phyloP scores from a whole-genome alignment of 2,113 vertebrate genomes.

The Podarcis cretensis region DNA sequence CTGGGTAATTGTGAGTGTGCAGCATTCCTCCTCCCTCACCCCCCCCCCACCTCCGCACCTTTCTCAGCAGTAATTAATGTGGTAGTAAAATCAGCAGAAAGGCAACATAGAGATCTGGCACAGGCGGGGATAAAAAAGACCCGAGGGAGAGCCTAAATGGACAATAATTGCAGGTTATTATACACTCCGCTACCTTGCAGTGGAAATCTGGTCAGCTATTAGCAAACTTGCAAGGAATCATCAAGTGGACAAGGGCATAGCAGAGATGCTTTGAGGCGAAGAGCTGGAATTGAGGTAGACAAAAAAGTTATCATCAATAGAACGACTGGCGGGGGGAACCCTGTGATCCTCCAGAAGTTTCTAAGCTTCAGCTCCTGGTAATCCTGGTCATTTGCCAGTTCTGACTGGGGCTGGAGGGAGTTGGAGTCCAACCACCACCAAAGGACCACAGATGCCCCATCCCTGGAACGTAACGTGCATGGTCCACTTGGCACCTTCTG shows the following conservation, averaged over 20 bases:
- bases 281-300: neutral
- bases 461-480: neutral
- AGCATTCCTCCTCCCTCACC: neutral
- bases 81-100: constrained; percentile 78
- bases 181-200: constrained; percentile 73
- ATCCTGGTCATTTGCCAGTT: too few relatives aligned
- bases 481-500: neutral
- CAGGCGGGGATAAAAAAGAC: constrained; percentile 73
- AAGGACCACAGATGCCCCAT: too few relatives aligned
- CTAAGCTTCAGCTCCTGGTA: neutral
- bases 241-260: constrained; percentile 64
- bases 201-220: constrained; percentile 77
- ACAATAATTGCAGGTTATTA: constrained; percentile 84
- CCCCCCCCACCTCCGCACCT: neutral
- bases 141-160: constrained; percentile 80
- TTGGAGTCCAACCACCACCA: too few relatives aligned
- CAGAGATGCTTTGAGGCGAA: constrained; percentile 14
- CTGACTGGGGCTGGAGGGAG: too few relatives aligned
- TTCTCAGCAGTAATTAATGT: constrained; percentile 67
- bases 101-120: constrained; percentile 27
- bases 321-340: neutral
- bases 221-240: constrained; percentile 74
- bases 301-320: too few relatives aligned
- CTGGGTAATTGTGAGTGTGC: constrained; percentile 43
- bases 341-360: neutral